These are phyloP conservation scores for Chloroclysta siterata DNA, from an alignment of 2,888 invertebrate species.

Conservation along the genomic window DNA sequence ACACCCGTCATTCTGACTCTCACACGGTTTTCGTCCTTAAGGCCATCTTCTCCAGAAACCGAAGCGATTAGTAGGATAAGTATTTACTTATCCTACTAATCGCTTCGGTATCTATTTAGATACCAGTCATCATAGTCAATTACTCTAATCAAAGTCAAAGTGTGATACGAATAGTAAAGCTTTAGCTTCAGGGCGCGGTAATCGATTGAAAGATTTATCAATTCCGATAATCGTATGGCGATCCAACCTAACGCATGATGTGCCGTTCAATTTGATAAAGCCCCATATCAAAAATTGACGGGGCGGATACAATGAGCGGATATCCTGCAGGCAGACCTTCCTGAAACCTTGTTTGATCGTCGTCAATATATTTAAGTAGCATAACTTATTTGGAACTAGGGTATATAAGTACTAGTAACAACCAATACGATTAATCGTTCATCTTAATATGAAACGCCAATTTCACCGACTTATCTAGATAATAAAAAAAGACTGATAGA, in stretches of 20 bases:
- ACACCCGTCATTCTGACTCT: no score
- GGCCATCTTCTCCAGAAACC: no score
- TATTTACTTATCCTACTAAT: no score
- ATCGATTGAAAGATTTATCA: conserved; percentile 32
- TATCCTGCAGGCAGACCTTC: conserved; percentile 4
- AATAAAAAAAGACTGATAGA: no score
- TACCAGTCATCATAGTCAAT: no score
- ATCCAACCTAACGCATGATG: conserved; percentile 26
- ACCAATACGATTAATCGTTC: background rate
- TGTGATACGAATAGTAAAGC: no score
- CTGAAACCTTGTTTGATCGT: conserved; percentile 9
- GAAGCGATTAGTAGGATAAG: no score
- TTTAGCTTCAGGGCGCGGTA: background rate
- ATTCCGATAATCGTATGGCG: conserved; percentile 30
- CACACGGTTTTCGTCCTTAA: no score
- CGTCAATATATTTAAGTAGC: background rate
- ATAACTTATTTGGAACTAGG: background rate
- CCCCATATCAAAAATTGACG: conserved; percentile 33
- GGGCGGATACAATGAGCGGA: conserved; percentile 16
- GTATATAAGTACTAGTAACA: background rate
- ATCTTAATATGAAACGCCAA: no score
- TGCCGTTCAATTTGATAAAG: conserved; percentile 28
- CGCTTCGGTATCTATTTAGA: no score
- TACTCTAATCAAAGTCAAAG: no score
- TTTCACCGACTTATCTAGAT: no score